Conservation (phyloP, 2,797 vertebrate species). For the Artibeus lituratus region DNA sequence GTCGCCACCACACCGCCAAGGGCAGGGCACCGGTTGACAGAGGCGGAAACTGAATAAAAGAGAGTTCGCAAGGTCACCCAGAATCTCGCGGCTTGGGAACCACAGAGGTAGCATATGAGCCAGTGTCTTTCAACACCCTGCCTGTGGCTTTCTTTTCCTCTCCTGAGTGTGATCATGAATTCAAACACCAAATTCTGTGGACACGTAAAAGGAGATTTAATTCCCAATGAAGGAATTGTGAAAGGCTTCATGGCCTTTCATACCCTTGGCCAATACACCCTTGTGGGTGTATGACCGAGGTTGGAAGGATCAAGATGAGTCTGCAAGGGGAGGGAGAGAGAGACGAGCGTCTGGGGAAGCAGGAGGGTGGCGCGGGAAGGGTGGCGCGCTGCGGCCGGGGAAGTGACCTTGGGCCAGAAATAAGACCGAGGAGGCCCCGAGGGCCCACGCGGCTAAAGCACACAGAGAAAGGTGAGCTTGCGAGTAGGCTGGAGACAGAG, state of each 20-base stretch:
- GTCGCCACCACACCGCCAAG: background rate
- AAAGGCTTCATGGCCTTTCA: background rate
- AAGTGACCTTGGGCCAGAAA: background rate
- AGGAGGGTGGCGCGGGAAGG: background rate
- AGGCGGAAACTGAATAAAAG: background rate
- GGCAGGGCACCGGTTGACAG: background rate
- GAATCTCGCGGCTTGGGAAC: background rate
- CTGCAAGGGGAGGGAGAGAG: background rate
- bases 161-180: background rate
- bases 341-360: background rate
- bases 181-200: background rate
- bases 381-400: background rate
- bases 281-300: background rate
- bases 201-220: background rate
- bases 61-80: background rate
- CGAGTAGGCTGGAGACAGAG: no score
- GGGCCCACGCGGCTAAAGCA: background rate
- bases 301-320: conserved; percentile 2
- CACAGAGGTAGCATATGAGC: background rate
- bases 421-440: fast-evolving
- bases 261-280: no score
- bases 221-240: background rate
- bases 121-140: background rate
- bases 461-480: no score
- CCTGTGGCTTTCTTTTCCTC: background rate